These are phyloP conservation scores for Cercopithecus mona DNA, from an alignment of 2,113 vertebrate genomes.

Conservation along the genomic window DNA sequence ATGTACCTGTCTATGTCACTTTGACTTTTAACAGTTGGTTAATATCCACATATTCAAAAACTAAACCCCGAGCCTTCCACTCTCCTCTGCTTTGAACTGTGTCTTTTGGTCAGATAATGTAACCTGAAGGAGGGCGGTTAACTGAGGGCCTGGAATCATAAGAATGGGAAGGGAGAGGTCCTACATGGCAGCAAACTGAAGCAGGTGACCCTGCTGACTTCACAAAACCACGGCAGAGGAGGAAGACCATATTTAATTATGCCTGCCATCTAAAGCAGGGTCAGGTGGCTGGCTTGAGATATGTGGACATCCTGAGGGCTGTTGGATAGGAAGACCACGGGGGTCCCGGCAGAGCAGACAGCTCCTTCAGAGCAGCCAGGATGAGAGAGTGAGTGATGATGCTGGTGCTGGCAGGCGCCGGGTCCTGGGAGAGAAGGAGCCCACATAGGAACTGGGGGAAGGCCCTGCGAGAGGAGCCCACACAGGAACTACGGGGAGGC, in stretches of 20 bases:
- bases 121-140: neutral
- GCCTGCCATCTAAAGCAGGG: neutral
- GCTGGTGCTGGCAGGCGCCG: too few relatives aligned
- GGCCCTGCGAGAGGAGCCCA: too few relatives aligned
- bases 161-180: neutral
- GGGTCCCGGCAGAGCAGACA: too few relatives aligned
- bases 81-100: too few relatives aligned
- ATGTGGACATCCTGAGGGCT: neutral
- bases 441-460: too few relatives aligned
- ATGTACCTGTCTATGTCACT: too few relatives aligned
- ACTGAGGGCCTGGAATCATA: neutral
- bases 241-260: neutral
- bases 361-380: too few relatives aligned
- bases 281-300: neutral
- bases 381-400: too few relatives aligned
- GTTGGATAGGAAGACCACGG: neutral
- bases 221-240: neutral
- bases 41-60: neutral
- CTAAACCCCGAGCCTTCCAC: fast-evolving
- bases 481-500: too few relatives aligned
- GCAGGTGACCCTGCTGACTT: neutral
- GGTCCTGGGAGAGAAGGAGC: too few relatives aligned
- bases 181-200: too few relatives aligned
- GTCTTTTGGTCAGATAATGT: neutral
- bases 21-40: fast-evolving